phyloP scores from a whole-genome alignment of 2,888 invertebrate genomes.

The Lepidocyrtoides sp. region DNA sequence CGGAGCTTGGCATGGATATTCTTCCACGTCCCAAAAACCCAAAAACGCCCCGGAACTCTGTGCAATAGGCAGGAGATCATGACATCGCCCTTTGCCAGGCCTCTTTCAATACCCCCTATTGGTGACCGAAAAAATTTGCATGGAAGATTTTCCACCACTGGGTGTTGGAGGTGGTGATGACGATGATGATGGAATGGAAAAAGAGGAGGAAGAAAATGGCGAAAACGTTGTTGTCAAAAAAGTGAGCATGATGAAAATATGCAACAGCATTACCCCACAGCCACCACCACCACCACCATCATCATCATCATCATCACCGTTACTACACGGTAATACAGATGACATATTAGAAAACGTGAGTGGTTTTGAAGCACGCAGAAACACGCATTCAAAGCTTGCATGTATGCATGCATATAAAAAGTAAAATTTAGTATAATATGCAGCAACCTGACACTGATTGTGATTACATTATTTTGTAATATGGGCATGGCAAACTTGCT shows the following conservation, averaged over 20 bases:
- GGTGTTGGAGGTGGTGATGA: too few relatives aligned
- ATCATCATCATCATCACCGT: not conserved
- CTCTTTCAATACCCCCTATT: too few relatives aligned
- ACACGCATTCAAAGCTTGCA: not conserved
- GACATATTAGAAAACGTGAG: not conserved
- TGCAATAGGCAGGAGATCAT: too few relatives aligned
- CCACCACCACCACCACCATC: not conserved
- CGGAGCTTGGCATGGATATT: too few relatives aligned
- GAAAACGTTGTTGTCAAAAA: slow-evolving; percentile 27
- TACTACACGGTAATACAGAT: not conserved
- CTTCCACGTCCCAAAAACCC: too few relatives aligned
- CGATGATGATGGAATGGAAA: not conserved
- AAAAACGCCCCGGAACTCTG: too few relatives aligned
- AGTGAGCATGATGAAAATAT: slow-evolving; percentile 1
- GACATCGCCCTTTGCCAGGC: too few relatives aligned
- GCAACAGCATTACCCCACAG: not conserved
- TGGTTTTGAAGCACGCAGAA: not conserved
- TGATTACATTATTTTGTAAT: not conserved
- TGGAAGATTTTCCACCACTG: too few relatives aligned
- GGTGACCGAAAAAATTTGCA: too few relatives aligned
- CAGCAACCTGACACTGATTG: slow-evolving; percentile 14
- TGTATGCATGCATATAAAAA: not conserved
- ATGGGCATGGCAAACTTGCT: not conserved
- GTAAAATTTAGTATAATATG: not conserved
- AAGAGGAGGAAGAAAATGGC: not conserved